These are phyloP conservation scores for Pycnonotus jocosus DNA, from an alignment of 2,113 vertebrate genomes.

Conservation along the genomic window DNA sequence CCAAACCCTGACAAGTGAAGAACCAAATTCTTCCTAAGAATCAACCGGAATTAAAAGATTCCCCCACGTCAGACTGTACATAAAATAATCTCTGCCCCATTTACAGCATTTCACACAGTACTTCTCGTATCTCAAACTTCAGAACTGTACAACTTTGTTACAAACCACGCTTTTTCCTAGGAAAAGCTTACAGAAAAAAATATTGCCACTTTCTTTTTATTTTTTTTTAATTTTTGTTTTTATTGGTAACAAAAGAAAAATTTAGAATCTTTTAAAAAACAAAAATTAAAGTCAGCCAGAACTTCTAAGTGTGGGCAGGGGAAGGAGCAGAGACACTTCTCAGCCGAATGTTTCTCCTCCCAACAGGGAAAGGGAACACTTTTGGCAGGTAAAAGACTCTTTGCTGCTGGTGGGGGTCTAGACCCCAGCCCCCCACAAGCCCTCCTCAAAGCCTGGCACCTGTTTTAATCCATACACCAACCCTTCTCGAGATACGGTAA, in stretches of 20 bases:
- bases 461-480: accelerated
- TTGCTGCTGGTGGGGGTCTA: background rate
- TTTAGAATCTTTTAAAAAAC: constrained; percentile 1
- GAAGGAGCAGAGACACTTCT: constrained; percentile 11
- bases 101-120: constrained; percentile 69
- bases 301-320: constrained; percentile 30
- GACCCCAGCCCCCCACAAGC: background rate
- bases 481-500: background rate
- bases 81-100: constrained; percentile 73
- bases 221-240: background rate
- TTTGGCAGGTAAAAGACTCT: background rate
- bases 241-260: constrained; percentile 26
- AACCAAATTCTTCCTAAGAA: constrained; percentile 69
- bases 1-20: constrained; percentile 65
- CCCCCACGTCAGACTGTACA: constrained; percentile 63
- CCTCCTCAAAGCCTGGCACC: background rate
- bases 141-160: constrained; percentile 83
- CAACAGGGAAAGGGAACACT: background rate
- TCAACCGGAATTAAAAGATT: constrained; percentile 67
- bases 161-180: constrained; percentile 80
- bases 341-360: background rate
- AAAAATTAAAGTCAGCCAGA: constrained; percentile 57
- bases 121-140: constrained; percentile 68
- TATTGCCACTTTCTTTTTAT: constrained; percentile 65
- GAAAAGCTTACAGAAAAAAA: constrained; percentile 67